Percentiles rank a stretch among this genome's conserved stretches.
These are phyloP conservation scores for Drosophila kambysellisi DNA, from an alignment of 2,888 invertebrate genomes.

Conservation along the genomic window DNA sequence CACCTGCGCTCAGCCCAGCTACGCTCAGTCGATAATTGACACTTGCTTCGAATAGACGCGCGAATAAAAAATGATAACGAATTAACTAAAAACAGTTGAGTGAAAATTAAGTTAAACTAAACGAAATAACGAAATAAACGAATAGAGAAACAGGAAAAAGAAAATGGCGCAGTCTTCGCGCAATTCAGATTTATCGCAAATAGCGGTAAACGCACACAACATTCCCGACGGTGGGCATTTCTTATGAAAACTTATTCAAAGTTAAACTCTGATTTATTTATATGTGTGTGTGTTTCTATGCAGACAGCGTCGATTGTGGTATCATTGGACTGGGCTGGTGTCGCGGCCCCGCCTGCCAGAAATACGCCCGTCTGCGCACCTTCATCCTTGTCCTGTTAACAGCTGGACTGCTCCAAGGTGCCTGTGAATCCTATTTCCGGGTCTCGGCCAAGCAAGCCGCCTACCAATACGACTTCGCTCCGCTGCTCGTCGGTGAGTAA, in stretches of 20 bases:
- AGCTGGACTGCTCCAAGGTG: conserved; percentile 85
- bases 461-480: conserved; percentile 85
- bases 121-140: conserved; percentile 21
- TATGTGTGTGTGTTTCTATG: conserved; percentile 3
- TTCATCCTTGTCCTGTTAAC: conserved; percentile 85
- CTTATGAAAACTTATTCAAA: neutral
- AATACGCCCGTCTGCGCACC: conserved; percentile 85
- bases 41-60: conserved; percentile 66
- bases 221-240: conserved; percentile 73
- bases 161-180: conserved; percentile 66
- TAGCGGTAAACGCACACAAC: conserved; percentile 77
- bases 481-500: conserved; percentile 85
- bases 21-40: conserved; percentile 45
- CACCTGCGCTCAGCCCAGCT: conserved; percentile 24
- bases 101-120: conserved; percentile 15
- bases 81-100: conserved; percentile 23
- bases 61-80: conserved; percentile 55
- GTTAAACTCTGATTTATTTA: neutral
- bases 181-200: conserved; percentile 75
- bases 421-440: conserved; percentile 86
- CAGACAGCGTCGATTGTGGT: conserved; percentile 86
- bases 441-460: conserved; percentile 86
- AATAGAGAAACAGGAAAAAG: conserved; percentile 30
- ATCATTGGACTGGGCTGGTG: conserved; percentile 85
- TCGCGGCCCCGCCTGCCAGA: conserved; percentile 84